Conservation (phyloP, 2,888 invertebrate genomes). For the Oeneis ivallda region DNA sequence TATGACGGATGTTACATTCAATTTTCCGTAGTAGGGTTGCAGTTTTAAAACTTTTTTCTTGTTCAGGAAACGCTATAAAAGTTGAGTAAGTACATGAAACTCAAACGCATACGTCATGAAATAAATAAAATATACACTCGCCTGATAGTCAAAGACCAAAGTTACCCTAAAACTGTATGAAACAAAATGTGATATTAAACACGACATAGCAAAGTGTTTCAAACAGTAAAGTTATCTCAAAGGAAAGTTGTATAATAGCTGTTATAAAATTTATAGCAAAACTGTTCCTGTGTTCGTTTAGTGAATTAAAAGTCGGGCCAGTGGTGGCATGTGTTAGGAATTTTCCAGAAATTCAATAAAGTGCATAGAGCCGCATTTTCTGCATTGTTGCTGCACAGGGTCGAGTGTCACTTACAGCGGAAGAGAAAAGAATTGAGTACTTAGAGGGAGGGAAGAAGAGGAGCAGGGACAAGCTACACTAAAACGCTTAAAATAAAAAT, state of each 20-base stretch:
- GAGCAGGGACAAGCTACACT: too few species aligned
- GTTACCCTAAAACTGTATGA: background rate
- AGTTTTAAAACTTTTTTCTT: too few species aligned
- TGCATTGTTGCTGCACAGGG: slow-evolving; percentile 45
- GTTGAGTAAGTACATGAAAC: too few species aligned
- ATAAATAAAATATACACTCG: background rate
- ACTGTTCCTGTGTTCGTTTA: slow-evolving; percentile 45
- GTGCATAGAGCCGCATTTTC: slow-evolving; percentile 42
- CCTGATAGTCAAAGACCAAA: background rate
- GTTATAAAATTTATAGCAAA: slow-evolving; percentile 35
- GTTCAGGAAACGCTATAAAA: too few species aligned
- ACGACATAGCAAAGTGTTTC: background rate
- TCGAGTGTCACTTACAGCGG: slow-evolving; percentile 40
- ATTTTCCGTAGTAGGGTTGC: too few species aligned
- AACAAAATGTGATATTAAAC: background rate
- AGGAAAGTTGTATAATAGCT: slow-evolving; percentile 36
- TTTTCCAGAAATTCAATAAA: slow-evolving; percentile 73
- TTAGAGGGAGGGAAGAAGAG: too few species aligned
- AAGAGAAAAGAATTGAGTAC: too few species aligned
- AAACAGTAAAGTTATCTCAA: slow-evolving; percentile 26
- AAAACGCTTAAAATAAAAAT: too few species aligned
- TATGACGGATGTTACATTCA: too few species aligned
- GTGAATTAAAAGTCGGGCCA: slow-evolving; percentile 54
- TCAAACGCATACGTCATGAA: background rate
- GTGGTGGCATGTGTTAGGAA: slow-evolving; percentile 63